Conservation (phyloP, 2,797 vertebrate species). For the Myotis myotis region DNA sequence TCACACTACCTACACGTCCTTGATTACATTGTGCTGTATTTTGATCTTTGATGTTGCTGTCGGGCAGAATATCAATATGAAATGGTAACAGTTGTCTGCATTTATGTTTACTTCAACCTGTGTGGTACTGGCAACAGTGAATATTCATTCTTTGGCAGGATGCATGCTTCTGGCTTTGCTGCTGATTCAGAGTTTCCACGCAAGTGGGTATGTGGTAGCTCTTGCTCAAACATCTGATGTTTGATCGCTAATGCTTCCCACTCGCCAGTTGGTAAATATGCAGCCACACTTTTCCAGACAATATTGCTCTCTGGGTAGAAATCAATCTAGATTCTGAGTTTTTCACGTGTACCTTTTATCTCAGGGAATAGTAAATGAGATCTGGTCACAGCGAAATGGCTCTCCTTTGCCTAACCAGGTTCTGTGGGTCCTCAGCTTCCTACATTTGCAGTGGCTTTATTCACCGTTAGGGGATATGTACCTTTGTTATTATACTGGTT, state of each 20-base stretch:
- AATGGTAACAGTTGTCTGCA: conserved; percentile 66
- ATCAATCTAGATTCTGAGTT: neutral
- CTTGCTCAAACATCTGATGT: conserved; percentile 31
- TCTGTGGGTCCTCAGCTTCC: neutral
- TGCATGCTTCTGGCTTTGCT: conserved; percentile 65
- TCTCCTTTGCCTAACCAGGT: neutral
- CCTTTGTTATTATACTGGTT: neutral
- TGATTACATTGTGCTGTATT: conserved; percentile 68
- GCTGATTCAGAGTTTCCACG: conserved; percentile 78
- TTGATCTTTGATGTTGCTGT: conserved; percentile 76
- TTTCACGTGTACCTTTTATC: neutral
- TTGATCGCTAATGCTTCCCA: conserved; percentile 49
- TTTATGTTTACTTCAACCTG: conserved; percentile 78
- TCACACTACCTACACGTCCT: conserved; percentile 43
- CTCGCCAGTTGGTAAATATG: conserved; percentile 52
- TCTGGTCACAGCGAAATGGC: neutral
- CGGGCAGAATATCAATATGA: conserved; percentile 49
- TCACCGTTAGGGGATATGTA: neutral
- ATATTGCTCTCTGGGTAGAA: neutral
- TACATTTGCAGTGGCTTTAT: neutral
- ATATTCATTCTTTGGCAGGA: conserved; percentile 74
- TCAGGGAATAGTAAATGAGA: neutral
- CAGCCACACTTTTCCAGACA: conserved; percentile 17
- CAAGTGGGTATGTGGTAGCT: conserved; percentile 59
- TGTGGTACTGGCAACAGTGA: conserved; percentile 78